Conservation (phyloP, 2,888 invertebrate species). For the Eumacrocentrus americanus region DNA sequence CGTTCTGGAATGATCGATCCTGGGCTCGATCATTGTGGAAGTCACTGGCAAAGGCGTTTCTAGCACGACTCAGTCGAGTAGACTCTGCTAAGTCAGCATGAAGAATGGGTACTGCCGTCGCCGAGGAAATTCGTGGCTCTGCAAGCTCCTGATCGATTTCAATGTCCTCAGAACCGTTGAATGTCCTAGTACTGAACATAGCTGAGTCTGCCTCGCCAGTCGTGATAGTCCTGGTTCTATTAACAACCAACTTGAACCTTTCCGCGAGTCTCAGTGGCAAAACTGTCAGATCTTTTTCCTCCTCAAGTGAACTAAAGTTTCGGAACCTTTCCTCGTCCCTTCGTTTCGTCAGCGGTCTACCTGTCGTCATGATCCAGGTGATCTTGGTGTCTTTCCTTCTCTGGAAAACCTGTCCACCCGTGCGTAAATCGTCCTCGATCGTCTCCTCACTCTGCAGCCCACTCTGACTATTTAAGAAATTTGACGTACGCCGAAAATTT, state of each 20-base stretch:
- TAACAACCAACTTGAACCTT: conserved; percentile 46
- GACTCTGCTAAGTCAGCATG: conserved; percentile 49
- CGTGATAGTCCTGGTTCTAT: conserved; percentile 43
- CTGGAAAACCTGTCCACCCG: conserved; percentile 14
- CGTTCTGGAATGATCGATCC: conserved; percentile 40
- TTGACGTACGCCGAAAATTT: conserved; percentile 12
- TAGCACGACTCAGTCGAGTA: conserved; percentile 51
- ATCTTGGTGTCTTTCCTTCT: conserved; percentile 49
- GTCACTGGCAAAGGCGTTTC: conserved; percentile 50
- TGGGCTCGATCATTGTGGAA: conserved; percentile 50
- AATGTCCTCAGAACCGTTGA: conserved; percentile 47
- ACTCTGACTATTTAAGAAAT: neutral
- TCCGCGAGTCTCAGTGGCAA: conserved; percentile 48
- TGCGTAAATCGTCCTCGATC: conserved; percentile 3
- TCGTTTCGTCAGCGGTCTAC: conserved; percentile 28
- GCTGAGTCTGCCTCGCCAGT: conserved; percentile 29
- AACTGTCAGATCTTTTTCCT: conserved; percentile 42
- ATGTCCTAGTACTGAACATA: conserved; percentile 38
- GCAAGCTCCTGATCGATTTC: conserved; percentile 46
- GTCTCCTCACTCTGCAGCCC: conserved; percentile 2
- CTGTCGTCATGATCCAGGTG: conserved; percentile 47
- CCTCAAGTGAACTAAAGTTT: conserved; percentile 35
- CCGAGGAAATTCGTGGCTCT: conserved; percentile 46
- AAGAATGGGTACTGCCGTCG: conserved; percentile 49
- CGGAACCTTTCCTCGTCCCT: conserved; percentile 34